phyloP scores from a whole-genome alignment of 2,888 invertebrate species.

The Caenorhabditis sulstoni region DNA sequence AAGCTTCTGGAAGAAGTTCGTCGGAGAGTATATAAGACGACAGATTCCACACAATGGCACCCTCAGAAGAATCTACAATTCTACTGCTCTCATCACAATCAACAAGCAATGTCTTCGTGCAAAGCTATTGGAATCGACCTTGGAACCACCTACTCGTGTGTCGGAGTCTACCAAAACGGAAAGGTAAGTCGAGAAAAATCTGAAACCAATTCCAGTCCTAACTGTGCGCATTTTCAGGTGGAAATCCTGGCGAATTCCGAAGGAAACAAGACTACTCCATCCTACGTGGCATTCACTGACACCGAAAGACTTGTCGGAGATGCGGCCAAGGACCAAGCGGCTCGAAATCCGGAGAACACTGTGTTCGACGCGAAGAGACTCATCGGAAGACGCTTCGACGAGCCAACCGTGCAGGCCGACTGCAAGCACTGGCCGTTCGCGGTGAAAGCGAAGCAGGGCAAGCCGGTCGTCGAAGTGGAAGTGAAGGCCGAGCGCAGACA shows the following conservation, averaged over 20 bases:
- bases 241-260: conserved; percentile 47
- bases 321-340: conserved; percentile 83
- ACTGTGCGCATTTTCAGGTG: conserved; percentile 3
- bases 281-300: conserved; percentile 83
- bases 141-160: conserved; percentile 66
- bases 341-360: conserved; percentile 79
- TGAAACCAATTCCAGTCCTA: not conserved
- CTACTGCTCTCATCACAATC: conserved; percentile 21
- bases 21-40: conserved; percentile 48
- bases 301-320: conserved; percentile 82
- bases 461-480: conserved; percentile 84
- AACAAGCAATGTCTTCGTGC: conserved; percentile 61
- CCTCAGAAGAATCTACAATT: conserved; percentile 20
- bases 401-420: conserved; percentile 81
- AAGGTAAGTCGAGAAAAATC: conserved; percentile 26
- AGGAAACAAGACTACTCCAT: conserved; percentile 87
- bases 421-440: conserved; percentile 80
- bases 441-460: conserved; percentile 66
- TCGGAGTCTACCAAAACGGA: conserved; percentile 67
- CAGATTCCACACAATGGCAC: conserved; percentile 6
- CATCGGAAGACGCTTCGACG: conserved; percentile 82
- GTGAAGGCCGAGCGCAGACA: conserved; percentile 91
- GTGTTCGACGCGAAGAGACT: conserved; percentile 80
- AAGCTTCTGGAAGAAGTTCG: conserved; percentile 35
- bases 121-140: conserved; percentile 69